phyloP scores from a whole-genome alignment of 2,113 vertebrate genomes.

The Urocitellus parryii region DNA sequence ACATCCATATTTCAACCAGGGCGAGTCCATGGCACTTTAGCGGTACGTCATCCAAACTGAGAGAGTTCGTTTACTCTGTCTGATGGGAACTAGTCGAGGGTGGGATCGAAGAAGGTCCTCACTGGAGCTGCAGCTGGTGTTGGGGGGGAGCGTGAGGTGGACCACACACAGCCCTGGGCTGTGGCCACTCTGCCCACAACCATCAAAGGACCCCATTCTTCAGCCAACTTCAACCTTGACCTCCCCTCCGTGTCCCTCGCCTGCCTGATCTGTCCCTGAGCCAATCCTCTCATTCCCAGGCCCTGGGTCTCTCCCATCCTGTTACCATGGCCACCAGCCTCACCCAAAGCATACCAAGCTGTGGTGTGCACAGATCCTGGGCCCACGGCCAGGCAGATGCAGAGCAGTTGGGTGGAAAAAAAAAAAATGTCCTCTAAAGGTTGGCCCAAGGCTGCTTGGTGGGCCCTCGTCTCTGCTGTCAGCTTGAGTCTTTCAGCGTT shows the following conservation, averaged over 20 bases:
- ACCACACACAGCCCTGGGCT: neutral
- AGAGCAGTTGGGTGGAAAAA: conserved; percentile 2
- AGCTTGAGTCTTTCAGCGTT: neutral
- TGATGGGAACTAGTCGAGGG: neutral
- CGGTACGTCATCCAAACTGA: fast-evolving
- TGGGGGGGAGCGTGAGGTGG: neutral
- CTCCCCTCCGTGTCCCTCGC: neutral
- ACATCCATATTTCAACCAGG: neutral
- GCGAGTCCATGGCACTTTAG: neutral
- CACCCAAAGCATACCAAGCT: conserved; percentile 68
- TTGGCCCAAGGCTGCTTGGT: neutral
- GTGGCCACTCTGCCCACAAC: neutral
- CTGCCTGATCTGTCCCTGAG: conserved; percentile 25
- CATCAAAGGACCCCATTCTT: neutral
- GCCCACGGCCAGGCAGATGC: conserved; percentile 57
- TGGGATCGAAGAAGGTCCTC: neutral
- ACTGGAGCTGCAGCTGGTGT: neutral
- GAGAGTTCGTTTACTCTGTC: neutral
- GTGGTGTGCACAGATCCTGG: conserved; percentile 36
- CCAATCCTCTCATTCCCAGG: conserved; percentile 17
- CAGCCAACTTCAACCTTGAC: neutral
- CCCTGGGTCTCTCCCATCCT: conserved; percentile 26
- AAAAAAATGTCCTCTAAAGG: neutral
- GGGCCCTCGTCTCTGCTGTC: neutral
- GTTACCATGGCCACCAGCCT: conserved; percentile 69